Evolutionary conservation across 2,888 invertebrate genomes (phyloP), one percentile per base, ranked within the genome.

Genomic region (Troides oblongomaculatus): DNA sequence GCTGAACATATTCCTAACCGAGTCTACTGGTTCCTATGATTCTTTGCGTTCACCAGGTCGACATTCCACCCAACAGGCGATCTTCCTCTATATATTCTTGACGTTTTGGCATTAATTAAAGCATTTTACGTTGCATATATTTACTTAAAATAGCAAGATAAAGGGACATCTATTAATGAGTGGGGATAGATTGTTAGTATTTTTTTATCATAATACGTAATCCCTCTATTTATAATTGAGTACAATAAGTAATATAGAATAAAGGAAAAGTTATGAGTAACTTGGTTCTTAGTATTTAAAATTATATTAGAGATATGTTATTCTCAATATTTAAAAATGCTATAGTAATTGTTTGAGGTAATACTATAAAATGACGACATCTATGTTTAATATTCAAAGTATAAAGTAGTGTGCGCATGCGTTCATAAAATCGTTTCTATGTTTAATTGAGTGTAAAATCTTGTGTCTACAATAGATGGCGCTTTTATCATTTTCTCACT

Each of bases 361-460:
- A 58, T 17, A 17, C 14, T 62, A 50, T 25, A 1, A 30, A 57
- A 21, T 56, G 67, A 64, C 70, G 70, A 46, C 70, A 66, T 70
- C 70, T 70, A 64, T 30, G 60, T 14, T 23, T 4, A 60, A 3
- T 46, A 23, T 56, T 64, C 43, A 60, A 50, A 62, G 25, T 46
- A 66, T 6, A 60, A 59, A 21, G 21, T 56, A n/a, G 25, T 30
- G n/a, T 70, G 67, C 70, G 70, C 70, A 64, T 67, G 57, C 70
- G 66, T 46, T 62, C n/a, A 18, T 39, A 36, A 21, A 43, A 23
- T 23, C 56, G 7, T 6, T 5, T 57, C 7, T 5, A 61, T 56
- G 14, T 50, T 53, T 12, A 46, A 69, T 58, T 60, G 30, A 59
- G 43, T 64, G 53, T 67, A 70, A 53, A 66, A 21, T 14, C 10